Conservation (phyloP, 2,888 invertebrate species). For the Drosophila mimica region DNA sequence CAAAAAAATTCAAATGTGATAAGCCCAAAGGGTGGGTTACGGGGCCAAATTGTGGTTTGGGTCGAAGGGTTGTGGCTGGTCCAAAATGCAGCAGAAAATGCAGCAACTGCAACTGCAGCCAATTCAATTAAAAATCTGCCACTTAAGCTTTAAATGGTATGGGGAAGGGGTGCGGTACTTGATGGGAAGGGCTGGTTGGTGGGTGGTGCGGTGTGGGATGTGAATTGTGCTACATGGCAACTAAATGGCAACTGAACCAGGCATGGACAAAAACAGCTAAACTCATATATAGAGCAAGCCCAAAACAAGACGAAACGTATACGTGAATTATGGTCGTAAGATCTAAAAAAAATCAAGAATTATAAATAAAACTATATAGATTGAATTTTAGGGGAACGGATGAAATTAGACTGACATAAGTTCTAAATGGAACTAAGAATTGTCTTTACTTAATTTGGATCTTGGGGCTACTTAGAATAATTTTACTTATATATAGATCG, state of each 20-base stretch:
- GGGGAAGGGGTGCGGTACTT: conserved; percentile 11
- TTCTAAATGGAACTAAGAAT: rapidly evolving
- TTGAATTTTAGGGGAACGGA: not conserved
- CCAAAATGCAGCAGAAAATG: conserved; percentile 46
- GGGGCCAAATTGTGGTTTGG: conserved; percentile 8
- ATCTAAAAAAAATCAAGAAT: not conserved
- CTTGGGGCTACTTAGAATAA: not conserved
- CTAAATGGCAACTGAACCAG: conserved; percentile 28
- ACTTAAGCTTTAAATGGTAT: conserved; percentile 70
- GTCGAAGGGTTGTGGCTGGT: conserved; percentile 37
- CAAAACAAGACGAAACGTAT: not conserved
- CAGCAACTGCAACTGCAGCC: conserved; percentile 72
- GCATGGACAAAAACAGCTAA: conserved; percentile 13
- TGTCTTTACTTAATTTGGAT: not conserved
- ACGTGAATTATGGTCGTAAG: not conserved
- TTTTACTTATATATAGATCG: not conserved
- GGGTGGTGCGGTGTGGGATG: not conserved
- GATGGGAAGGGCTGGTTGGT: not conserved
- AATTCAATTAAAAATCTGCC: conserved; percentile 82
- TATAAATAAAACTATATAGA: not conserved
- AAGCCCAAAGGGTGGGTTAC: conserved; percentile 11
- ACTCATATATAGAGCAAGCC: not conserved
- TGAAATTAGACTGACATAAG: not conserved
- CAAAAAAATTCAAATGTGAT: conserved; percentile 51
- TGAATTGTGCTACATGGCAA: conserved; percentile 33